Evolutionary conservation across 53 echinoderm and acorn worm genomes (phyloP).

Genomic region (Pentamera pediparva): DNA sequence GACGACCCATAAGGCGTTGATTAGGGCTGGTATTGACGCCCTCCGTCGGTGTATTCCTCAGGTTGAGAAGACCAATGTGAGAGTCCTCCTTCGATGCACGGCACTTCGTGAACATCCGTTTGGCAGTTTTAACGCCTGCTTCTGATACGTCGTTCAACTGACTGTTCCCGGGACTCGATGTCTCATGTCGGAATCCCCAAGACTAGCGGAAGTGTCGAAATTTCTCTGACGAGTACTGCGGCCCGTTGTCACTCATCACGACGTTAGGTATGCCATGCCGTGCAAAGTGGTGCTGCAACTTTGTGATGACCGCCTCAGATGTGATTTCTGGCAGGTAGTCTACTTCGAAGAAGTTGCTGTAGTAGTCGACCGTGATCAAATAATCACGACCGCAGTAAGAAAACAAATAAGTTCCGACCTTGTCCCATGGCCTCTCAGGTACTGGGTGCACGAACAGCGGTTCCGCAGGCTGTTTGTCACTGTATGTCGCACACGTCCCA

Average conservation of each 20-base stretch:
- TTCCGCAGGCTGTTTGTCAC: conserved; percentile 41
- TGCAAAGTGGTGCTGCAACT: conserved; percentile 27
- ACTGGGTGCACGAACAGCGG: conserved; percentile 29
- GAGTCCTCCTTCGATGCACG: conserved; percentile 21
- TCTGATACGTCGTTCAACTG: conserved; percentile 42
- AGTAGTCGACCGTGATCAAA: conserved; percentile 45
- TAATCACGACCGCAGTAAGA: conserved; percentile 20
- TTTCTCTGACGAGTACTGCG: conserved; percentile 14
- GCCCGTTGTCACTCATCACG: conserved; percentile 32
- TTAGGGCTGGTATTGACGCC: conserved; percentile 26
- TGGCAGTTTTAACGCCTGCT: conserved; percentile 57
- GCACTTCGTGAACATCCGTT: conserved; percentile 40
- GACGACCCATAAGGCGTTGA: conserved; percentile 45
- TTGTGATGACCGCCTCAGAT: conserved; percentile 13
- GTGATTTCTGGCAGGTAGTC: conserved; percentile 30
- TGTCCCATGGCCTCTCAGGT: conserved; percentile 41
- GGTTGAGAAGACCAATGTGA: conserved; percentile 26
- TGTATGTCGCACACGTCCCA: conserved; percentile 27
- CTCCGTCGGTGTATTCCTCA: conserved; percentile 39
- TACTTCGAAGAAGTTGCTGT: conserved; percentile 55
- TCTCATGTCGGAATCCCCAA: conserved; percentile 30
- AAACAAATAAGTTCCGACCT: conserved; percentile 33
- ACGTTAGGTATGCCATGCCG: conserved; percentile 35
- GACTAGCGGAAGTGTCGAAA: conserved; percentile 4
- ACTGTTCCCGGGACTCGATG: conserved; percentile 38